A percentile compares a stretch with the other conserved stretches of the same genome.
phyloP scores from a whole-genome alignment of 2,888 invertebrate genomes.

The Ceraclea dissimilis region DNA sequence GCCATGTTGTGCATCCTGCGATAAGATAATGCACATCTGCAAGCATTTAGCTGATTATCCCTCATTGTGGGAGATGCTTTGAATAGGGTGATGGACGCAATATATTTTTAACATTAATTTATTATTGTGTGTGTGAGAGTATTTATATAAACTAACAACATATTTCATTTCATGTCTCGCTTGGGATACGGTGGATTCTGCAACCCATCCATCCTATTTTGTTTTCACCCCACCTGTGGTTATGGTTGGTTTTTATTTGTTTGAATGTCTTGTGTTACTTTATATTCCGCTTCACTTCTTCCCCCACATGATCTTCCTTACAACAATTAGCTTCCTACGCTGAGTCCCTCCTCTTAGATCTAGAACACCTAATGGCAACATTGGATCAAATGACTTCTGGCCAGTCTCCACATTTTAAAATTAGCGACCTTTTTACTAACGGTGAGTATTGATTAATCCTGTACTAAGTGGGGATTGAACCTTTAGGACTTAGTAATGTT shows the following conservation, averaged over 20 bases:
- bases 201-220: constrained; percentile 15
- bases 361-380: constrained; percentile 51
- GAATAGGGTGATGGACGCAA: too few relatives aligned
- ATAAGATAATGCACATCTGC: too few relatives aligned
- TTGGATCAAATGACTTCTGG: constrained; percentile 50
- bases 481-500: too few relatives aligned
- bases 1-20: too few relatives aligned
- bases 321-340: constrained; percentile 41
- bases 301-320: background rate
- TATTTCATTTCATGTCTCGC: constrained; percentile 24
- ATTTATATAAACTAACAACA: background rate
- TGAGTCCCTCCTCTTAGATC: constrained; percentile 49
- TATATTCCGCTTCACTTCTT: constrained; percentile 7
- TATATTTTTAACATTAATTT: too few relatives aligned
- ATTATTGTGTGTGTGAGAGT: too few relatives aligned
- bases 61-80: too few relatives aligned
- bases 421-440: constrained; percentile 45
- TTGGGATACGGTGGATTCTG: constrained; percentile 16
- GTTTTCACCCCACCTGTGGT: constrained; percentile 14
- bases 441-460: constrained; percentile 43
- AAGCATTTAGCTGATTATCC: too few relatives aligned
- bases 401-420: constrained; percentile 44
- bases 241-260: constrained; percentile 24
- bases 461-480: too few relatives aligned
- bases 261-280: constrained; percentile 3